Evolutionary conservation across 2,113 vertebrate species (phyloP).

Genomic region (Xyliphius kryptos): DNA sequence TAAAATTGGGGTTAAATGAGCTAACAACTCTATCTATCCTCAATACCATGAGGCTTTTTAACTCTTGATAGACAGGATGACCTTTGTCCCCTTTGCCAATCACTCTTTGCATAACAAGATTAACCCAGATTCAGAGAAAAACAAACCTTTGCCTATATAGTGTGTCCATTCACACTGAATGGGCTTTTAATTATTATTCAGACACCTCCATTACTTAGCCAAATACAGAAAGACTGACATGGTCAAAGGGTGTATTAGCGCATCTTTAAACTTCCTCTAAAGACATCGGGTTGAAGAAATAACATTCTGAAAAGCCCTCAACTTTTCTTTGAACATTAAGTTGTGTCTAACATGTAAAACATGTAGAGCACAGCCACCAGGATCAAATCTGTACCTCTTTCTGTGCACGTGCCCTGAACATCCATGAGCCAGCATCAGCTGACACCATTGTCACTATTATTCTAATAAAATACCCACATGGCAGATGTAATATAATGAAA

Average conservation of each 20-base stretch:
- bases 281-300: too few relatives aligned
- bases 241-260: background rate
- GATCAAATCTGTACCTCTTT: slow-evolving; percentile 16
- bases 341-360: slow-evolving; percentile 18
- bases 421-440: background rate
- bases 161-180: slow-evolving; percentile 20
- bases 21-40: slow-evolving; percentile 12
- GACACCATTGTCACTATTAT: background rate
- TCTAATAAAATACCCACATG: background rate
- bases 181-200: slow-evolving; percentile 13
- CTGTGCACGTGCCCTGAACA: slow-evolving; percentile 7
- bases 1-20: too few relatives aligned
- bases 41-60: slow-evolving; percentile 16
- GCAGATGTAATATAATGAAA: too few relatives aligned
- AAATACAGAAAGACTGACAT: background rate
- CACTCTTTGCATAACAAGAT: slow-evolving; percentile 28
- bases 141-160: slow-evolving; percentile 27
- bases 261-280: too few relatives aligned
- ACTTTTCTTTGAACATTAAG: slow-evolving; percentile 11
- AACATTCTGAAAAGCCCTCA: slow-evolving; percentile 5
- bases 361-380: slow-evolving; percentile 1
- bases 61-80: slow-evolving; percentile 2
- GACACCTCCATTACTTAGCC: background rate
- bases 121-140: slow-evolving; percentile 15
- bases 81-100: slow-evolving; percentile 23